A percentile compares a stretch with the other conserved stretches of the same genome.
Evolutionary conservation across 2,797 vertebrate genomes (phyloP).

Genomic region (Enteromius argenteus): DNA sequence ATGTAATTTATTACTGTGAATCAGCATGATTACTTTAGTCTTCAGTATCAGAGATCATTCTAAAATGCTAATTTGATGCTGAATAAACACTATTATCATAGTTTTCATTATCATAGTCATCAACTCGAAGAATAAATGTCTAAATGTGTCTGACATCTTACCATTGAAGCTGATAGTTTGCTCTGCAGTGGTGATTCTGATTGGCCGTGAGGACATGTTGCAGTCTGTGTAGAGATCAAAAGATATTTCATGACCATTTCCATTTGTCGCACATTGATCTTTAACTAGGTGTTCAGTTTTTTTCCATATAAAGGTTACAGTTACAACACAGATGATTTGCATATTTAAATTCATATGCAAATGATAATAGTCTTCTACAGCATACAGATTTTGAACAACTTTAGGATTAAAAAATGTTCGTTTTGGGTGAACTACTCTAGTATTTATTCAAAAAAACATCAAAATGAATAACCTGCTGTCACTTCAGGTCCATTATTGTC

Average conservation of each 20-base stretch:
- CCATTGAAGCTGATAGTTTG: slow-evolving; percentile 61
- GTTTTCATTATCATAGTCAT: too few species aligned
- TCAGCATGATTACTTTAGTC: background rate
- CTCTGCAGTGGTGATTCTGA: slow-evolving; percentile 62
- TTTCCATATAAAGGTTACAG: background rate
- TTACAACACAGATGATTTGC: background rate
- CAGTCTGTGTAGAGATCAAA: slow-evolving; percentile 34
- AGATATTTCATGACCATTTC: background rate
- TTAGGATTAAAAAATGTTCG: background rate
- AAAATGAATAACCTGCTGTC: slow-evolving; percentile 11
- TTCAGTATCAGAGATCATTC: background rate
- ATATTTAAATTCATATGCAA: background rate
- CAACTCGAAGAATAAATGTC: background rate
- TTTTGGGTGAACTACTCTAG: background rate
- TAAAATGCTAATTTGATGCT: background rate
- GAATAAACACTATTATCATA: background rate
- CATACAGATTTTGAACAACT: background rate
- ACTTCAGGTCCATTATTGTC: slow-evolving; percentile 43
- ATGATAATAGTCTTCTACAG: background rate
- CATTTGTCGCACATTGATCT: background rate
- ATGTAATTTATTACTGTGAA: background rate
- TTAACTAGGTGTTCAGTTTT: background rate
- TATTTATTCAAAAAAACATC: slow-evolving; percentile 5
- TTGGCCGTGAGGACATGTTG: slow-evolving; percentile 70
- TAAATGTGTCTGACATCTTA: slow-evolving; percentile 54